Conservation (phyloP, 1,140 invertebrate genomes). For the Aplysia californica region DNA sequence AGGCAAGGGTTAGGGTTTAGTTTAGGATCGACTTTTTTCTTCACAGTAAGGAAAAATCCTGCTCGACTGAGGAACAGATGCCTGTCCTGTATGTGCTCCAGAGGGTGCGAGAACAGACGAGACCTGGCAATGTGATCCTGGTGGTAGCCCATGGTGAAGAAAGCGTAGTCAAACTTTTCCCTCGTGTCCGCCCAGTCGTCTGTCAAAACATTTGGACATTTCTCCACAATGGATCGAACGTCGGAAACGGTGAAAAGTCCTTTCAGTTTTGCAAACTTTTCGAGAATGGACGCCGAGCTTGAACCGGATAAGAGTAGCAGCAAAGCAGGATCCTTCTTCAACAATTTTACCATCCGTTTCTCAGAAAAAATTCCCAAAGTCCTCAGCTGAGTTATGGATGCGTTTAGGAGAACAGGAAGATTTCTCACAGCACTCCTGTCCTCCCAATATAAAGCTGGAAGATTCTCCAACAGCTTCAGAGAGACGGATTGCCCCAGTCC, state of each 20-base stretch:
- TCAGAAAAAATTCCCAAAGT: no score
- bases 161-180: slow-evolving; percentile 18
- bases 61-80: slow-evolving; percentile 7
- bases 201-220: slow-evolving; percentile 2
- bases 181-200: background rate
- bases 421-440: no score
- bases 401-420: background rate
- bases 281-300: background rate
- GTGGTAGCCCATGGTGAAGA: slow-evolving; percentile 13
- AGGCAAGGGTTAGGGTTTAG: slow-evolving; percentile 20
- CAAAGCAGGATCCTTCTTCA: no score
- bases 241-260: background rate
- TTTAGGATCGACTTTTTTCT: slow-evolving; percentile 13
- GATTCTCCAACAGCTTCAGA: background rate
- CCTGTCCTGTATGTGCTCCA: slow-evolving; percentile 8
- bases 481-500: no score
- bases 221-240: background rate
- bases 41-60: slow-evolving; percentile 1
- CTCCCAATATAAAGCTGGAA: no score
- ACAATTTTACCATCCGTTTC: background rate
- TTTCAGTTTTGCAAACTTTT: slow-evolving; percentile 4
- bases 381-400: background rate
- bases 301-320: no score
- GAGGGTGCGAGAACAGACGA: background rate
- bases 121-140: background rate